Evolutionary conservation across 2,113 vertebrate genomes (phyloP).

Genomic region (Indri indri): DNA sequence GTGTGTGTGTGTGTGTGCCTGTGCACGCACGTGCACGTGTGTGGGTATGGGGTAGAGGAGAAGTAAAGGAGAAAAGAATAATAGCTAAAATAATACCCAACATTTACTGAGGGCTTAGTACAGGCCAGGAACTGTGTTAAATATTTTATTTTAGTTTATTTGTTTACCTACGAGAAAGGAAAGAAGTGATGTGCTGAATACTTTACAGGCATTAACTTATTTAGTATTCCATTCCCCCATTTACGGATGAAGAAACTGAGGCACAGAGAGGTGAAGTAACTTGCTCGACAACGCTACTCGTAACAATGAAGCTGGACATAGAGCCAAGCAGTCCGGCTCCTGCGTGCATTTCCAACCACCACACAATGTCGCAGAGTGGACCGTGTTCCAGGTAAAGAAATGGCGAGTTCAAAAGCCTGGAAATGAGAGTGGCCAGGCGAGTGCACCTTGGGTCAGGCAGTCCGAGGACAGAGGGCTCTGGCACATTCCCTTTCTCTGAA

Average conservation of each 20-base stretch:
- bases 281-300: background rate
- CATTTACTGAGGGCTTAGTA: background rate
- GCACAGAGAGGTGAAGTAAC: background rate
- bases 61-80: background rate
- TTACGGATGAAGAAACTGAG: background rate
- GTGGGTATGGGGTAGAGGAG: background rate
- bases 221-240: background rate
- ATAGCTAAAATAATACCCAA: background rate
- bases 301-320: background rate
- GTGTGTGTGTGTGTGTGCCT: background rate
- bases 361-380: background rate
- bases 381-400: background rate
- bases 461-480: background rate
- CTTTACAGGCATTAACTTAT: background rate
- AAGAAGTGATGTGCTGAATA: too few species aligned
- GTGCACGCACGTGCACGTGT: background rate
- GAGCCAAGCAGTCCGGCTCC: background rate
- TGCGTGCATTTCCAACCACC: background rate
- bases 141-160: background rate
- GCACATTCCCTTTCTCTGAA: background rate
- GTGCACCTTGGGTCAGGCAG: fast-evolving
- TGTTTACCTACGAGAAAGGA: too few species aligned
- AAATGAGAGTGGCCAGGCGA: background rate
- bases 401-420: background rate
- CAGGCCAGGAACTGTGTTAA: background rate